Percentiles rank a stretch among this genome's conserved stretches.
Evolutionary conservation across 1,140 invertebrate species (phyloP).

Genomic region (Laodelphax striatellus): DNA sequence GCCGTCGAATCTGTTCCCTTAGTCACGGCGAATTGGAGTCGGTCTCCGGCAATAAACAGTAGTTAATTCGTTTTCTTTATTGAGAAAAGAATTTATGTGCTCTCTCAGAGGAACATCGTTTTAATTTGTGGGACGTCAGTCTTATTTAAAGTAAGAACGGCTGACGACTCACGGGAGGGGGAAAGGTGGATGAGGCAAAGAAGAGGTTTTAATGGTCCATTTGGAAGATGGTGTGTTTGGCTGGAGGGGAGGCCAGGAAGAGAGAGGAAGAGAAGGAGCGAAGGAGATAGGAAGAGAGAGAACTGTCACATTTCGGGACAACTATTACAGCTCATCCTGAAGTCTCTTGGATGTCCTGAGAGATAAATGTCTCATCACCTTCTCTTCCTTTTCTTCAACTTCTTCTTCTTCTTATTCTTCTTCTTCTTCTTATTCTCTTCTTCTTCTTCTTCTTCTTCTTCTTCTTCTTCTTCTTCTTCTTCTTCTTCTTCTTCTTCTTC

Average conservation of each 20-base stretch:
- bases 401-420: no score
- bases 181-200: background rate
- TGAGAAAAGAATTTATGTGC: background rate
- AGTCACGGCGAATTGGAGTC: background rate
- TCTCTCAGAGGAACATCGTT: background rate
- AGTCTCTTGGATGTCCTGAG: no score
- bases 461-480: no score
- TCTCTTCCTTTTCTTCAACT: no score
- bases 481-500: no score
- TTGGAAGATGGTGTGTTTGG: background rate
- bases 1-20: background rate
- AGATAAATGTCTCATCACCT: no score
- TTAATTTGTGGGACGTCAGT: slow-evolving; percentile 2
- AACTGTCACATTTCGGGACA: no score
- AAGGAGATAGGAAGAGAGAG: no score
- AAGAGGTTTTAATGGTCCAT: slow-evolving; percentile 1
- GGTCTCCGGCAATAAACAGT: background rate
- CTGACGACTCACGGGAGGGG: background rate
- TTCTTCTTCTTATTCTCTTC: no score
- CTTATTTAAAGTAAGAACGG: background rate
- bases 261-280: no score
- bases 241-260: background rate
- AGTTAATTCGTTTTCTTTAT: slow-evolving; percentile 4
- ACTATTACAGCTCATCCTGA: no score
- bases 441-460: no score